Base-by-base conservation (phyloP, 2,113 vertebrate genomes). In the Rhodinocichla rosea region DNA sequence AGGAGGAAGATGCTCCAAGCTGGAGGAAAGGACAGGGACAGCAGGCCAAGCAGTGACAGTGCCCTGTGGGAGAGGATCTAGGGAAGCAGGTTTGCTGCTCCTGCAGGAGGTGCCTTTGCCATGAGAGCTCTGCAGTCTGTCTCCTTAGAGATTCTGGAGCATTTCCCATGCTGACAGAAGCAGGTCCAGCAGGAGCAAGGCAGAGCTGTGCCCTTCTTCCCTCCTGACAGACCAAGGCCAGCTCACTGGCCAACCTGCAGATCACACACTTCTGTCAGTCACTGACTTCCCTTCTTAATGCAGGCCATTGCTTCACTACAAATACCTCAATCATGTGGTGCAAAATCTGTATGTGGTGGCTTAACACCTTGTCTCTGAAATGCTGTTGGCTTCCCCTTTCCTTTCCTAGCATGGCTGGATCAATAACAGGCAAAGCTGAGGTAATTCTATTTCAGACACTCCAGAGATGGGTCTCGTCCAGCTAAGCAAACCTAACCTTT, bases 401-500 rank as follows among this genome's bases (percentile, higher is more conserved):
- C 33, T 47, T 68, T 74, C 59, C 64, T 9, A 44, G 23, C 15
- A 17, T 3, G 33, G 24, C 11, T 59, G 40, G 56, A 90, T 80
- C 60, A 18, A 35, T 35, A 77, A 13, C 19, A 89, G 83, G 73
- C 59, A 89, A 73, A 88, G 50, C 16, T 45, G 60, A 71, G 10
- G 17, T 10, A 77, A 84, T 75, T 63, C 35, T 32, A 20, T 50
- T 77, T 50, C 83, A 91, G 82, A 79, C n/a, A 65, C 0, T 1
- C 42, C 47, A 70, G 84, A 76, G 42, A 56, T 8, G 37, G 33
- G 40, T 27, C 77, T 47, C 10, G 3, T 37, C 62, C 87, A 56
- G 56, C 56, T 64, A 64, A 92, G 83, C 77, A 94, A 93, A 94
- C 32, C 11, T 71, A 89, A 87, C 52, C 64, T 95, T 91, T 93